Percentiles rank a stretch among this genome's conserved stretches.
Conservation (phyloP, 2,797 vertebrate genomes). For the Vireo griseus region DNA sequence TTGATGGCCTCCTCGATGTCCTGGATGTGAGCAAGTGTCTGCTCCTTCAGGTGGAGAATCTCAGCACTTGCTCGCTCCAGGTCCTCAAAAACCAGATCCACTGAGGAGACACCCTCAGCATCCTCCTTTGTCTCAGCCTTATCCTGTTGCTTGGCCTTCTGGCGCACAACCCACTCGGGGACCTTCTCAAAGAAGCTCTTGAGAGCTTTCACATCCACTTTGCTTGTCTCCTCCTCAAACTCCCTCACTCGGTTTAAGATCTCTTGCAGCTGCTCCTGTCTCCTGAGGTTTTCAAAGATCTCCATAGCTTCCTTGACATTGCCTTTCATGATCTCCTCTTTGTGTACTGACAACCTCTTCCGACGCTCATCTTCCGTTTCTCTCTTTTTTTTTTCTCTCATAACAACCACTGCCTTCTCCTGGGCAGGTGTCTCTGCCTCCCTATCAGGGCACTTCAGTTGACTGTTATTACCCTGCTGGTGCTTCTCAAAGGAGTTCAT, state of each 20-base stretch:
- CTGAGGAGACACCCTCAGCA: constrained; percentile 71
- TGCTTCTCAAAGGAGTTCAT: not conserved
- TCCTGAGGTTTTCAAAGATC: constrained; percentile 84
- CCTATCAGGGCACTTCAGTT: not conserved
- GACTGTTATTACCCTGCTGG: not conserved
- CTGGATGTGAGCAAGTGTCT: constrained; percentile 87
- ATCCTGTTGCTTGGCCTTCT: constrained; percentile 47
- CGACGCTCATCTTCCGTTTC: constrained; percentile 82
- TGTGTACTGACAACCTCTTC: constrained; percentile 87
- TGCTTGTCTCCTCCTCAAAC: constrained; percentile 82
- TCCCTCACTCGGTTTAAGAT: constrained; percentile 85
- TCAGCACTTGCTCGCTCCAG: constrained; percentile 89
- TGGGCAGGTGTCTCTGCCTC: not conserved
- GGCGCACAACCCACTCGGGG: constrained; percentile 78
- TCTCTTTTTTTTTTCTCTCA: constrained; percentile 49
- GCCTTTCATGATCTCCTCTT: constrained; percentile 88
- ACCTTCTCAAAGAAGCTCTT: constrained; percentile 83
- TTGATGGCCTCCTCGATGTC: constrained; percentile 91
- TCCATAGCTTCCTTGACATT: constrained; percentile 82
- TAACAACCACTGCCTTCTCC: constrained; percentile 42
- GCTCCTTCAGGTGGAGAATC: constrained; percentile 89
- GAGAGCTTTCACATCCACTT: constrained; percentile 81
- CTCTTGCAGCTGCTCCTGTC: constrained; percentile 84
- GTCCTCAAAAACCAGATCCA: constrained; percentile 88
- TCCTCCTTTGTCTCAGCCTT: constrained; percentile 56